These are phyloP conservation scores for Scophthalmus maximus DNA, from an alignment of 2,113 vertebrate genomes.

Conservation along the genomic window DNA sequence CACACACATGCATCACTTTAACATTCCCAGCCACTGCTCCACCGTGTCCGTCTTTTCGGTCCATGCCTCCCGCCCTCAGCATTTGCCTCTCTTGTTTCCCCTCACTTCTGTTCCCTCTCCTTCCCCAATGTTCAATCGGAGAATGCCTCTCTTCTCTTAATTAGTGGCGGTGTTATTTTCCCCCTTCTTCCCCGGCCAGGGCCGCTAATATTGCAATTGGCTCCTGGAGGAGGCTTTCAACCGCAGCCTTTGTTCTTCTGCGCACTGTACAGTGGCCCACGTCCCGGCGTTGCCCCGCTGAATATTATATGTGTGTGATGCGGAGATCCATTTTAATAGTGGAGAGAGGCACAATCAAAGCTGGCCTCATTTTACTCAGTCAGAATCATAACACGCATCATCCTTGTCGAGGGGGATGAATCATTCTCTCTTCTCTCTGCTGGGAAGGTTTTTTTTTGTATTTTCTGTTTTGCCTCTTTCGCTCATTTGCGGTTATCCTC, in stretches of 20 bases:
- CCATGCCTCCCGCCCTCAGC: slow-evolving; percentile 4
- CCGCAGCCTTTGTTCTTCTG: slow-evolving; percentile 62
- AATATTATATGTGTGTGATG: slow-evolving; percentile 56
- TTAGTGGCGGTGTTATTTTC: slow-evolving; percentile 59
- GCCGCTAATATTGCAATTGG: slow-evolving; percentile 71
- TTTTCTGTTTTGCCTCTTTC: slow-evolving; percentile 1
- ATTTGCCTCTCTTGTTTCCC: slow-evolving; percentile 29
- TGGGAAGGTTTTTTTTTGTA: slow-evolving; percentile 16
- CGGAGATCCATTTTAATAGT: slow-evolving; percentile 61
- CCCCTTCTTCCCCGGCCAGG: slow-evolving; percentile 47
- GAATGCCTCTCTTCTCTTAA: slow-evolving; percentile 55
- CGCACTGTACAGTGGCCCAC: slow-evolving; percentile 28
- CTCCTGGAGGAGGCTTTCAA: slow-evolving; percentile 60
- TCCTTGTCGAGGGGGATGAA: slow-evolving; percentile 28
- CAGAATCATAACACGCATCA: slow-evolving; percentile 52
- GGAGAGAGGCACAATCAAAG: slow-evolving; percentile 67
- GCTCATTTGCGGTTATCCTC: slow-evolving; percentile 18
- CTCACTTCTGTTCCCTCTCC: slow-evolving; percentile 22
- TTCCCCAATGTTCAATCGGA: slow-evolving; percentile 37
- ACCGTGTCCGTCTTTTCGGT: slow-evolving; percentile 5
- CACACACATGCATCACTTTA: slow-evolving; percentile 17
- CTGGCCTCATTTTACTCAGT: slow-evolving; percentile 71
- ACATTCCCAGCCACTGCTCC: slow-evolving; percentile 28
- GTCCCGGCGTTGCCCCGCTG: slow-evolving; percentile 48
- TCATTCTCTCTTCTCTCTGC: slow-evolving; percentile 42